These are phyloP conservation scores for Pitangus sulphuratus DNA, from an alignment of 2,797 vertebrate genomes.

Conservation along the genomic window DNA sequence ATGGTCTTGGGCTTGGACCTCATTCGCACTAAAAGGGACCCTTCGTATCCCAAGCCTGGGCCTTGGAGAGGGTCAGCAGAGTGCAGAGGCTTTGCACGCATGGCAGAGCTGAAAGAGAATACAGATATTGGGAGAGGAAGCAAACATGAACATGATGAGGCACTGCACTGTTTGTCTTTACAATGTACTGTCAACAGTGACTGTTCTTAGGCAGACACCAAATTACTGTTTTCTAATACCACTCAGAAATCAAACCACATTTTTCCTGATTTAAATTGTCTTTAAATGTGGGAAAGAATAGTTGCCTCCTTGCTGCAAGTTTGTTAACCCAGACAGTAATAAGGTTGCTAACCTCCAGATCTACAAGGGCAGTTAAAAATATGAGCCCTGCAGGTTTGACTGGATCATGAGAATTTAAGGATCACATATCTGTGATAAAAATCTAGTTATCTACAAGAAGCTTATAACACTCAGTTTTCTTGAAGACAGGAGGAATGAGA, in stretches of 20 bases:
- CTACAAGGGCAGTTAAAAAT: not conserved
- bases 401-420: not conserved
- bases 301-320: not conserved
- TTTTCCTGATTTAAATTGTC: not conserved
- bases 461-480: not conserved
- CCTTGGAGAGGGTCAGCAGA: not conserved
- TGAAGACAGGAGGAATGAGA: not conserved
- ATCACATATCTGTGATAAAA: not conserved
- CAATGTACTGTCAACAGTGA: rapidly evolving
- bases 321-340: not conserved
- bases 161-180: not conserved
- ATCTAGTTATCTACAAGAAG: not conserved
- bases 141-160: not conserved
- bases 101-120: not conserved
- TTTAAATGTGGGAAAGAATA: not conserved
- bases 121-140: not conserved
- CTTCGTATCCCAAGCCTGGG: not conserved
- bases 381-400: not conserved
- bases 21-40: not conserved
- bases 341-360: not conserved
- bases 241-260: not conserved
- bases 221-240: not conserved
- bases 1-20: not conserved
- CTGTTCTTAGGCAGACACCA: rapidly evolving
- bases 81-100: not conserved